Conservation (phyloP, 1,140 invertebrate species). For the Temnothorax longispinosus region DNA sequence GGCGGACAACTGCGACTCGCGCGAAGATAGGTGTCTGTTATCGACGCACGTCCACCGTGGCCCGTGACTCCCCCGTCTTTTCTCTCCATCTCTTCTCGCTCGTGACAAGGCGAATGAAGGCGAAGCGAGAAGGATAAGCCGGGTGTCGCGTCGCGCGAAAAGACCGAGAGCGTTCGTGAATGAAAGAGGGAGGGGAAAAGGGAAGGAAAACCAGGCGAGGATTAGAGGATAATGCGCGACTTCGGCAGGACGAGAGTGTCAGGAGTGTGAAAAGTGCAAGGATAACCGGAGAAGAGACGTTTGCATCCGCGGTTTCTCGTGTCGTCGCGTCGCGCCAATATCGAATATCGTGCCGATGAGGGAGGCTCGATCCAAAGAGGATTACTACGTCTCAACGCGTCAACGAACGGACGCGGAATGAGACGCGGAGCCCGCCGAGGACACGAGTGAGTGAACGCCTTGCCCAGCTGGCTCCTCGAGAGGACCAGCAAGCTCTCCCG, state of each 20-base stretch:
- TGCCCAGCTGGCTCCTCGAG: not conserved
- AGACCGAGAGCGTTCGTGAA: not conserved
- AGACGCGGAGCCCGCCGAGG: not conserved
- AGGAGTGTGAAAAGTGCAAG: not conserved
- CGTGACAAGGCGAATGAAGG: not conserved
- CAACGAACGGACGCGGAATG: not conserved
- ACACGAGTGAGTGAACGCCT: constrained; percentile 8
- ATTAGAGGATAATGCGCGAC: not conserved
- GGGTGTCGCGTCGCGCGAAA: not conserved
- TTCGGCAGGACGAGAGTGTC: not conserved
- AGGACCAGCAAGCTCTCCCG: not conserved
- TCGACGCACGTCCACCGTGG: not conserved
- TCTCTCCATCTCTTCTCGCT: not conserved
- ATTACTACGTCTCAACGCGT: not conserved
- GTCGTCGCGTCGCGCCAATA: not conserved
- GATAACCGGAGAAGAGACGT: not conserved
- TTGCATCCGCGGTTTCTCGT: not conserved
- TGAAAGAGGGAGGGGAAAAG: not conserved
- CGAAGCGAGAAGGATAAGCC: not conserved
- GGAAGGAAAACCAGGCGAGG: too few relatives aligned
- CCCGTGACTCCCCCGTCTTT: too few relatives aligned
- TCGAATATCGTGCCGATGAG: not conserved
- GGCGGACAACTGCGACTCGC: not conserved
- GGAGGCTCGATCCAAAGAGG: not conserved
- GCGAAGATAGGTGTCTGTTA: constrained; percentile 14